Evolutionary conservation across 2,888 invertebrate species (phyloP).

Genomic region (Pantelozetes paolii): DNA sequence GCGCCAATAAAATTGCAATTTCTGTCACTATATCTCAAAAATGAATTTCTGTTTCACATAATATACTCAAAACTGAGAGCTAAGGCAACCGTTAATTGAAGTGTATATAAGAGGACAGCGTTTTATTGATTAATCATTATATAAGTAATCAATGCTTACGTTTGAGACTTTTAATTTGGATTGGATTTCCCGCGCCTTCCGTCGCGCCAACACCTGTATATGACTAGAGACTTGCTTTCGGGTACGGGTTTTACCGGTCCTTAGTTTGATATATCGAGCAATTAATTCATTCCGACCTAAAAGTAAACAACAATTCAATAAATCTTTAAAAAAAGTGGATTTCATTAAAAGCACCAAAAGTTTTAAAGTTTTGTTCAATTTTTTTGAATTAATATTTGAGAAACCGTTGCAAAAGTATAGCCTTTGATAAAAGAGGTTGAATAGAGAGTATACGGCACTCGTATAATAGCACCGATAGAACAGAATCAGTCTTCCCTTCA

Average conservation of each 20-base stretch:
- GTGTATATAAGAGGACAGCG: slow-evolving; percentile 21
- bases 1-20: slow-evolving; percentile 25
- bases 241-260: slow-evolving; percentile 98
- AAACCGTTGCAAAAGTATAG: not conserved
- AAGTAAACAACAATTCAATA: slow-evolving; percentile 52
- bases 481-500: not conserved
- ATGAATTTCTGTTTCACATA: not conserved
- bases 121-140: slow-evolving; percentile 13
- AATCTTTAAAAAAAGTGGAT: slow-evolving; percentile 44
- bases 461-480: not conserved
- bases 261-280: slow-evolving; percentile 98
- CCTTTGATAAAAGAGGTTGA: not conserved
- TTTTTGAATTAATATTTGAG: not conserved
- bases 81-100: slow-evolving; percentile 19
- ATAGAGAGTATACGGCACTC: not conserved
- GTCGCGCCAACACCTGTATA: slow-evolving; percentile 97
- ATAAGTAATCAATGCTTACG: slow-evolving; percentile 12
- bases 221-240: slow-evolving; percentile 99
- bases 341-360: slow-evolving; percentile 31
- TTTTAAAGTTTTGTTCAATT: not conserved
- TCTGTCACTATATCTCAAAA: not conserved
- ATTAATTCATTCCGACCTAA: slow-evolving; percentile 99
- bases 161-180: slow-evolving; percentile 83
- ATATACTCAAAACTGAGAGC: not conserved
- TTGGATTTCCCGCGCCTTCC: slow-evolving; percentile 96